These are phyloP conservation scores for Mus minutoides DNA, from an alignment of 2,797 vertebrate species.

Conservation along the genomic window DNA sequence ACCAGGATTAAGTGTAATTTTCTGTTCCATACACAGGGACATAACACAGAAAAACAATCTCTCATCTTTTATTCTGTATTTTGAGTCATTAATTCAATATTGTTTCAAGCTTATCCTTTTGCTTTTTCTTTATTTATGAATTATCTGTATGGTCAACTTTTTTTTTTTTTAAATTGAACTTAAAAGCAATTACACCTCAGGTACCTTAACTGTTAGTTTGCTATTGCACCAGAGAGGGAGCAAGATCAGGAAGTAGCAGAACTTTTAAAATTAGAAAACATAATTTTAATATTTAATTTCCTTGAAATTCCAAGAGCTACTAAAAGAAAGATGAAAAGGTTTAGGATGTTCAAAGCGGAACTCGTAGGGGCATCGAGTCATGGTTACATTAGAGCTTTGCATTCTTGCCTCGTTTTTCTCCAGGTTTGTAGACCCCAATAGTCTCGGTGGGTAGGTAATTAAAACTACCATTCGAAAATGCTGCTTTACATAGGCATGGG, in stretches of 20 bases:
- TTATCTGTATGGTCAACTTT: not conserved
- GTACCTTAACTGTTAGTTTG: not conserved
- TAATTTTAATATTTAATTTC: constrained; percentile 33
- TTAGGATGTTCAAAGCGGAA: not conserved
- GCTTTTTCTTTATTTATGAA: constrained; percentile 29
- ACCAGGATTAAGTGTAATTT: constrained; percentile 38
- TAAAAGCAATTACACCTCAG: not conserved
- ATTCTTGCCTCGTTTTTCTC: not conserved
- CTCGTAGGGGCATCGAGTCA: not conserved
- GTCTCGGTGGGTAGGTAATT: not conserved
- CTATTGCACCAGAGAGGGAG: not conserved
- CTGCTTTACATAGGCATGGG: not conserved
- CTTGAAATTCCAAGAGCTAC: constrained; percentile 43
- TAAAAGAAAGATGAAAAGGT: not conserved
- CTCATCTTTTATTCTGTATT: not conserved
- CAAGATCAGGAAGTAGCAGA: not conserved
- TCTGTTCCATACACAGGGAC: not conserved
- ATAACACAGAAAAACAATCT: not conserved
- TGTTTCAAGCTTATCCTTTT: constrained; percentile 23
- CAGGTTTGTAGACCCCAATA: not conserved
- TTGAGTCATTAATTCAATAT: not conserved
- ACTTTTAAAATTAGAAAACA: constrained; percentile 27
- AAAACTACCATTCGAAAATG: not conserved
- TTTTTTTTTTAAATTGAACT: not conserved
- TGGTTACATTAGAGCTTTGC: not conserved